phyloP scores from a whole-genome alignment of 2,888 invertebrate genomes.

The Thymelicus acteon region DNA sequence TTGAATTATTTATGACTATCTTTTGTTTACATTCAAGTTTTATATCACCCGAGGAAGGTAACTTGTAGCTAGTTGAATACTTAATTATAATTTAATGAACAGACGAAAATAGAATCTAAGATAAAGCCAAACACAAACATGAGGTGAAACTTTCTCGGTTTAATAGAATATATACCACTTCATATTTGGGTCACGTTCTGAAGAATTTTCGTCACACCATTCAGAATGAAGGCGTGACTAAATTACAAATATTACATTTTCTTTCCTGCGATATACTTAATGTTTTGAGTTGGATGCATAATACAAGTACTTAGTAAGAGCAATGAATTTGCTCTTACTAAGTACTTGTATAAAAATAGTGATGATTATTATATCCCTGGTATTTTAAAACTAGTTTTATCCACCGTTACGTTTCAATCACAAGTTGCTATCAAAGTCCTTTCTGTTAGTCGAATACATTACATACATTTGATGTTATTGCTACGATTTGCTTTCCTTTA shows the following conservation, averaged over 20 bases:
- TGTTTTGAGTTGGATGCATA: constrained; percentile 1
- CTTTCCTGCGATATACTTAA: constrained; percentile 7
- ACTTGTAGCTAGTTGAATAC: no score
- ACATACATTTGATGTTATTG: no score
- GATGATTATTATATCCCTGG: no score
- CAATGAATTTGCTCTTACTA: neutral
- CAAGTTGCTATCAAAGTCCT: no score
- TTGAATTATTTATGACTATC: no score
- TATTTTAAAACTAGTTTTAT: no score
- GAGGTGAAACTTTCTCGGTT: constrained; percentile 13
- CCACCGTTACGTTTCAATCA: no score
- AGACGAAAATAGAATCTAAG: neutral
- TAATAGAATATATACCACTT: constrained; percentile 35
- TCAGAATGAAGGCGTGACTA: constrained; percentile 42
- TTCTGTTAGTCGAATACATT: no score
- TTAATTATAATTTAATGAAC: neutral
- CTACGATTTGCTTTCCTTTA: no score
- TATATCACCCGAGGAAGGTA: no score
- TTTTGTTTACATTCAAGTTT: no score
- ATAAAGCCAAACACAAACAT: constrained; percentile 18
- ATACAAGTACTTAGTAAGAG: neutral
- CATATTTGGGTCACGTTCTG: constrained; percentile 40
- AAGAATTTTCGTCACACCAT: constrained; percentile 45
- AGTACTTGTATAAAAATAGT: no score
- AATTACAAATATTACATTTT: constrained; percentile 36